Evolutionary conservation across 2,888 invertebrate genomes (phyloP).

Genomic region (Chrysina gloriosa): DNA sequence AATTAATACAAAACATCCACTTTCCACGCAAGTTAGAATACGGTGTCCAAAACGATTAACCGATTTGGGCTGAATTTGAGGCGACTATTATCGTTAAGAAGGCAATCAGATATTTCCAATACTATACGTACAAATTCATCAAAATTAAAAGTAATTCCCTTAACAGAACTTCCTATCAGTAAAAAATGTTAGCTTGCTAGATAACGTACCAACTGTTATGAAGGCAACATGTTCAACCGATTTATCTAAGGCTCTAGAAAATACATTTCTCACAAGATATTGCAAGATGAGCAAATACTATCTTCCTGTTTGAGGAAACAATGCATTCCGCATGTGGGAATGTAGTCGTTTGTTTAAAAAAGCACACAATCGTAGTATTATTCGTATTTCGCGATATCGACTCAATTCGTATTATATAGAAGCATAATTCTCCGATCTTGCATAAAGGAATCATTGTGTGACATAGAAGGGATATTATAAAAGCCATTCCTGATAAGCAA

Average conservation of each 20-base stretch:
- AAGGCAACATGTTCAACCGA: neutral
- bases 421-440: conserved; percentile 13
- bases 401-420: conserved; percentile 16
- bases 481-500: conserved; percentile 30
- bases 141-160: too few relatives aligned
- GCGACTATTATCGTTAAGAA: too few relatives aligned
- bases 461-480: conserved; percentile 28
- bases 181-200: too few relatives aligned
- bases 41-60: too few relatives aligned
- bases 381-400: conserved; percentile 13
- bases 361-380: conserved; percentile 25
- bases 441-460: conserved; percentile 34
- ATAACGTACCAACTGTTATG: too few relatives aligned
- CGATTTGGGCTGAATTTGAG: too few relatives aligned
- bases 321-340: conserved; percentile 33
- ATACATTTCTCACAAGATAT: conserved; percentile 35
- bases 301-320: conserved; percentile 36
- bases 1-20: too few relatives aligned
- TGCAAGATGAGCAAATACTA: conserved; percentile 23
- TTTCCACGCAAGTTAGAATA: too few relatives aligned
- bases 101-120: too few relatives aligned
- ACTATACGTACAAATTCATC: too few relatives aligned
- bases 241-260: neutral
- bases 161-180: too few relatives aligned
- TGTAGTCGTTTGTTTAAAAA: conserved; percentile 30